Base-by-base conservation (phyloP, 2,113 vertebrate genomes). In the Upupa epops region DNA sequence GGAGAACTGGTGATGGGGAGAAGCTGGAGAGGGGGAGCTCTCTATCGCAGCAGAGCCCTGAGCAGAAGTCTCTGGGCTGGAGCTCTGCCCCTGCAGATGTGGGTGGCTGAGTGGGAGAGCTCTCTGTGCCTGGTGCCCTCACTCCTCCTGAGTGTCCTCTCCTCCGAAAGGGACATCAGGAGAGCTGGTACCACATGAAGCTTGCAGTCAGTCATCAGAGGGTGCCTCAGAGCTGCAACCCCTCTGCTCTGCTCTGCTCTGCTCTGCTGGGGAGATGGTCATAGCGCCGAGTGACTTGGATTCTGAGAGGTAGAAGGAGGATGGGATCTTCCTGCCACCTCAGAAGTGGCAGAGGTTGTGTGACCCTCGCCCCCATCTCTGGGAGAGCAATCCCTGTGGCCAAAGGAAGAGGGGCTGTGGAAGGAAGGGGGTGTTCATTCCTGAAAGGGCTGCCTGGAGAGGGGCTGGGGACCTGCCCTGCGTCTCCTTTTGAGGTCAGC, bases 191-290 rank as follows among this genome's bases (percentile, higher is more conserved):
- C 87, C 75, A 26, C 37, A 1, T 66, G 84, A 85, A 91, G 66
- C 87, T 70, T 17, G 51, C 51, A 87, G 71, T 84, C 87, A 83
- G n/a, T n/a, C n/a, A n/a, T 96, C 91, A 93, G 92, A 95, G 84
- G 37, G 64, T 85, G 21, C 74, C 78, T 91, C 42, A 9, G 69
- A 5, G 69, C 29, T 70, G 34, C 79, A 92, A 85, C 64, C 78
- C 59, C 70, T 65, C 78, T 75, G 36, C 66, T 92, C 72, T 4
- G n/a, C n/a, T n/a, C n/a, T n/a, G n/a, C n/a, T n/a, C n/a, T n/a
- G n/a, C n/a, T n/a, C n/a, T n/a, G 8, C n/a, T 60, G 54, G 29
- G 61, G 49, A 40, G 86, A 48, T 86, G 91, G 89, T 86, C 61
- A 26, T 28, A 51, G 51, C 0, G 5, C 59, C 22, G 17, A 8